Conservation (phyloP, 2,113 vertebrate genomes). For the Cyanistes caeruleus region DNA sequence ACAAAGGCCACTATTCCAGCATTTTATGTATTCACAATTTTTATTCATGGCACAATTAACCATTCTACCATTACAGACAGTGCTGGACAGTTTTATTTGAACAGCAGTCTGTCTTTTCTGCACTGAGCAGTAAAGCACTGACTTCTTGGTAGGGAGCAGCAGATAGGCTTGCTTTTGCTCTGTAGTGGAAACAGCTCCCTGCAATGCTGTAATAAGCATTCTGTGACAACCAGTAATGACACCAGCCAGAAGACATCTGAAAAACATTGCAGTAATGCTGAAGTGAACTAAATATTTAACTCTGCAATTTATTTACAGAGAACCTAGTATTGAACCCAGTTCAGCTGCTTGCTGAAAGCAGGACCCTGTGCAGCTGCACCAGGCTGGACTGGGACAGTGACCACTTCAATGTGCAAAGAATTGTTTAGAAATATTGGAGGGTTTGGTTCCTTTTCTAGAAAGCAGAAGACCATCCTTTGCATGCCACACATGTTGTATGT, state of each 20-base stretch:
- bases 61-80: background rate
- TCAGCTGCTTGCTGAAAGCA: background rate
- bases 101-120: background rate
- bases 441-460: background rate
- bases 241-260: background rate
- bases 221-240: constrained; percentile 9
- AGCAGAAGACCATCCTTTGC: background rate
- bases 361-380: background rate
- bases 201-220: background rate
- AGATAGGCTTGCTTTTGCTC: background rate
- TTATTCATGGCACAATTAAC: background rate
- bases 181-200: background rate
- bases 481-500: background rate
- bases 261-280: background rate
- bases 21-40: background rate
- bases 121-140: background rate
- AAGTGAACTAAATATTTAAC: background rate
- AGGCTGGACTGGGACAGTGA: background rate
- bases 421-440: background rate
- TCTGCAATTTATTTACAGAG: background rate
- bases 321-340: background rate
- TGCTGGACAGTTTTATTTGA: background rate
- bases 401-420: background rate
- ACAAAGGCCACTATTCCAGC: background rate
- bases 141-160: background rate